Percentiles rank a stretch among this genome's conserved stretches.
Evolutionary conservation across 2,797 vertebrate genomes (phyloP).

Genomic region (Cercopithecus petaurista): DNA sequence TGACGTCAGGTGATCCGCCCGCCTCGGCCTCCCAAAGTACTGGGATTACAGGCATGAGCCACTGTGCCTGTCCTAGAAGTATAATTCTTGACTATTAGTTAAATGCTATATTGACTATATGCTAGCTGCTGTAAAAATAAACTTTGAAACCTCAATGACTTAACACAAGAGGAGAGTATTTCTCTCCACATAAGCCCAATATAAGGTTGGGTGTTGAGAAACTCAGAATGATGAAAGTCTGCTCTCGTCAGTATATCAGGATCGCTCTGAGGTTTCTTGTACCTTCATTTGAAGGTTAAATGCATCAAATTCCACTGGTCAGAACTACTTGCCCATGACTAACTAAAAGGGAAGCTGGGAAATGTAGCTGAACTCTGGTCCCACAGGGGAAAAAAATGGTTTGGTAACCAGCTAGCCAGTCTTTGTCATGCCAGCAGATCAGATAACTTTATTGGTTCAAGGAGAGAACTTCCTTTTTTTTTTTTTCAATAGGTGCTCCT

Average conservation of each 20-base stretch:
- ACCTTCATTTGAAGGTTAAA: background rate
- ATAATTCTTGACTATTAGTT: conserved; percentile 5
- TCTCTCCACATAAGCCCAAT: background rate
- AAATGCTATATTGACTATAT: background rate
- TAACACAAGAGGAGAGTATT: background rate
- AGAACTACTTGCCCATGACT: background rate
- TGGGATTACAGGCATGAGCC: background rate
- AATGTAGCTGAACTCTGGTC: background rate
- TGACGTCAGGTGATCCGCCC: background rate
- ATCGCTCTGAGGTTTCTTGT: background rate
- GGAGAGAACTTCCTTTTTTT: background rate
- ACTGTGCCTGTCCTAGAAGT: background rate
- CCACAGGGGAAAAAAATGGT: background rate
- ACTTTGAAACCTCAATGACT: background rate
- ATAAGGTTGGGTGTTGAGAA: background rate
- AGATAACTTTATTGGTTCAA: background rate
- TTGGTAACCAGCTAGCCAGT: background rate
- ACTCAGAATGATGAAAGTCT: background rate
- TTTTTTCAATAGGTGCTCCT: background rate
- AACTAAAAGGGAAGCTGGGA: background rate
- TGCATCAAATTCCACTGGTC: background rate
- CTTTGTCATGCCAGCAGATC: background rate
- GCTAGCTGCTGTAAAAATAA: background rate
- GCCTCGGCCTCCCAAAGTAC: background rate
- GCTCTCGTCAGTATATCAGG: background rate